Evolutionary conservation across 1,140 invertebrate species (phyloP).

Genomic region (Meloidogyne chitwoodi): DNA sequence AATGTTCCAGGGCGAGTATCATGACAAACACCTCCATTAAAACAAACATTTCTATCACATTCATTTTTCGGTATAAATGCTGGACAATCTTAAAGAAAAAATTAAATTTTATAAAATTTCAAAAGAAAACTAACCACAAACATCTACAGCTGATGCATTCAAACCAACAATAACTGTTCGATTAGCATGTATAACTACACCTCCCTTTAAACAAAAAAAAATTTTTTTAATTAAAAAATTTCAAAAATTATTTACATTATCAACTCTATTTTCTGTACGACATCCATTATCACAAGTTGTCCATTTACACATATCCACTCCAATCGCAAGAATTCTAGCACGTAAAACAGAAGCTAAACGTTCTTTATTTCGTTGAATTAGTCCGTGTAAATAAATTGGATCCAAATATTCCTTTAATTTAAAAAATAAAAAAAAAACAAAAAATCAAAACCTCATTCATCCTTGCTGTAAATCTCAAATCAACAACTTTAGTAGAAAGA

Average conservation of each 20-base stretch:
- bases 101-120: too few species aligned
- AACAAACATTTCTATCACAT: constrained; percentile 43
- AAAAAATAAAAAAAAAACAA: constrained; percentile 53
- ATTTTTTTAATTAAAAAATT: neutral
- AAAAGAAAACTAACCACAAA: constrained; percentile 22
- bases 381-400: constrained; percentile 39
- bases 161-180: constrained; percentile 53
- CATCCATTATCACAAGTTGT: constrained; percentile 57
- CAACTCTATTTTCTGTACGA: constrained; percentile 48
- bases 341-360: constrained; percentile 40
- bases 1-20: constrained; percentile 53
- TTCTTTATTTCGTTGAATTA: constrained; percentile 39
- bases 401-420: constrained; percentile 18
- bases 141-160: constrained; percentile 50
- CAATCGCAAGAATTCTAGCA: constrained; percentile 49
- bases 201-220: constrained; percentile 29
- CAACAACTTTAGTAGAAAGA: neutral
- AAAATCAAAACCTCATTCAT: neutral
- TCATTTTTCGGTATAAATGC: constrained; percentile 45
- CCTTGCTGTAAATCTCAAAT: neutral
- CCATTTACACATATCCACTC: constrained; percentile 59
- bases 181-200: constrained; percentile 53
- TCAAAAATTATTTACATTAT: constrained; percentile 37
- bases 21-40: constrained; percentile 58
- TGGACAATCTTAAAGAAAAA: constrained; percentile 33